Conservation (phyloP, 1,140 invertebrate genomes). For the Anthonomus grandis region DNA sequence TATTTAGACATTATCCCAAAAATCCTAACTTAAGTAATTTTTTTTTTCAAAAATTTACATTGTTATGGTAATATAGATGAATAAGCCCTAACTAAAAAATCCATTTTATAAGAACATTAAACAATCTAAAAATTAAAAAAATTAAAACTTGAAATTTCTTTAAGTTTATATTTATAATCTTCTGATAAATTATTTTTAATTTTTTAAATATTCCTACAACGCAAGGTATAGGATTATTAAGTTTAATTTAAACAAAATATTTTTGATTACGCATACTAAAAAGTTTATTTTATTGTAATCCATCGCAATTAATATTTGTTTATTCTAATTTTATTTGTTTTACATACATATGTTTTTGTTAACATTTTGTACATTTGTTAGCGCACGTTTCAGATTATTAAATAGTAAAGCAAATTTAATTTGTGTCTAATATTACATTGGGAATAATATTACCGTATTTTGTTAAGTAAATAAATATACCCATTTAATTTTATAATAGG, state of each 20-base stretch:
- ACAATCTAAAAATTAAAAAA: no score
- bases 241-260: constrained; percentile 25
- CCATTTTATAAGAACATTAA: no score
- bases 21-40: no score
- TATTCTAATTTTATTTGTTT: constrained; percentile 31
- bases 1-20: no score
- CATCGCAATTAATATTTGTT: constrained; percentile 29
- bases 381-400: constrained; percentile 31
- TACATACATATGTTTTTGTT: constrained; percentile 29
- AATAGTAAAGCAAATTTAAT: constrained; percentile 29
- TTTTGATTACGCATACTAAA: constrained; percentile 24
- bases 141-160: no score
- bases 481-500: constrained; percentile 25
- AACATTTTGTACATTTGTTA: constrained; percentile 29
- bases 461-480: constrained; percentile 27
- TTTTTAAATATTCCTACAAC: no score
- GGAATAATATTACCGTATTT: constrained; percentile 30
- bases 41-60: no score
- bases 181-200: no score
- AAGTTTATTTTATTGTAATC: constrained; percentile 29
- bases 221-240: constrained; percentile 26
- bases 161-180: no score
- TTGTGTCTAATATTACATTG: constrained; percentile 26
- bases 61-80: no score
- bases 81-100: no score